phyloP scores from a whole-genome alignment of 2,113 vertebrate genomes.

The Centrocercus urophasianus region DNA sequence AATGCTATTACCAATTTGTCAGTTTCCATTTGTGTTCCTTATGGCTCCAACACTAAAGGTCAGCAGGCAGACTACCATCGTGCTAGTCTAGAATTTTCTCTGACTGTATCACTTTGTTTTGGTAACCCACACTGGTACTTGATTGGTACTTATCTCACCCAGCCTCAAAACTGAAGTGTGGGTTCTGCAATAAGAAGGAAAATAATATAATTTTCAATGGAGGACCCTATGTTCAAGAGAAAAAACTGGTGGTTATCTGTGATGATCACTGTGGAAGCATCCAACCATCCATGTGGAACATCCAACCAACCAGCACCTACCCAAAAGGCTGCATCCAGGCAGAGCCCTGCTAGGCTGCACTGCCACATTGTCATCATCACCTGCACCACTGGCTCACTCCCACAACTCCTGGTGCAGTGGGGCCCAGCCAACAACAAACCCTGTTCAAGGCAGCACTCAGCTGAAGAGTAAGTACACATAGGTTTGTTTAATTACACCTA shows the following conservation, averaged over 20 bases:
- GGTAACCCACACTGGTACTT: neutral
- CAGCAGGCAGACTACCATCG: neutral
- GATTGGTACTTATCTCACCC: neutral
- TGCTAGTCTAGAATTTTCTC: neutral
- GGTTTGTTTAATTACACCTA: neutral
- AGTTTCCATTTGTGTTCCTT: neutral
- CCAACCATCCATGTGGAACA: neutral
- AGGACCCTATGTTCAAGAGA: neutral
- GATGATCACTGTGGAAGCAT: neutral
- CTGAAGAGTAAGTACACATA: neutral
- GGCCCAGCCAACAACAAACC: neutral
- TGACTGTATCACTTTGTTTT: neutral
- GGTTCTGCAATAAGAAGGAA: neutral
- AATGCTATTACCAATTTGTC: neutral
- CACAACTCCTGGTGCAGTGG: neutral
- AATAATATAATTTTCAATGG: neutral
- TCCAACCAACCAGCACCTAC: neutral
- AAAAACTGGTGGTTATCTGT: neutral
- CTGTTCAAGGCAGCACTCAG: neutral
- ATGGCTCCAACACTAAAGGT: neutral
- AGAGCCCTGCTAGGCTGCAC: neutral
- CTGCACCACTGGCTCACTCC: accelerated
- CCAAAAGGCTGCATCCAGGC: neutral
- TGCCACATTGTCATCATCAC: neutral
- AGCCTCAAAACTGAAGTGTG: neutral